Conservation (phyloP, 2,113 vertebrate species). For the Sebastes fasciatus region DNA sequence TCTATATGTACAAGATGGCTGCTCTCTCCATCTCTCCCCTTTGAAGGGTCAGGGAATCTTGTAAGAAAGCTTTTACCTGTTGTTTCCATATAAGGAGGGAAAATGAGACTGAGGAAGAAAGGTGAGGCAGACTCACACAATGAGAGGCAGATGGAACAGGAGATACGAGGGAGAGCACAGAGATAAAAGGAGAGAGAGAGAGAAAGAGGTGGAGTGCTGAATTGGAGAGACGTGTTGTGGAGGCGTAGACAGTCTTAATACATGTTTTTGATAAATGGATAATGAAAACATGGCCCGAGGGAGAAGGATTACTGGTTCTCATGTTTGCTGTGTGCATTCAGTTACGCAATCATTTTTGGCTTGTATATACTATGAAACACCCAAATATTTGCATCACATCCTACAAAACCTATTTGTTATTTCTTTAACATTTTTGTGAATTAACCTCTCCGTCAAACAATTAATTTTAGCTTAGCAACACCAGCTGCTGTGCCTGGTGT, state of each 20-base stretch:
- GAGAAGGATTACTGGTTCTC: neutral
- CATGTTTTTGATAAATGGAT: conserved; percentile 21
- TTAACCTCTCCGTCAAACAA: neutral
- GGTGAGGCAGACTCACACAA: conserved; percentile 33
- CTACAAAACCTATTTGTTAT: neutral
- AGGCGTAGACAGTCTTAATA: neutral
- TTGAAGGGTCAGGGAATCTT: neutral
- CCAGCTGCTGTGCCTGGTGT: no score
- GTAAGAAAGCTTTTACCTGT: conserved; percentile 23
- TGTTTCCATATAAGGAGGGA: conserved; percentile 22
- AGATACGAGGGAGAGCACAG: conserved; percentile 24
- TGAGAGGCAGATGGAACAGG: conserved; percentile 27
- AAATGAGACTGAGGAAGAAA: neutral
- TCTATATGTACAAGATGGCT: conserved; percentile 7
- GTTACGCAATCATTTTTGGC: neutral
- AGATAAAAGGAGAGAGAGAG: conserved; percentile 25
- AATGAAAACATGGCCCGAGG: neutral
- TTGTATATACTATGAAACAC: neutral
- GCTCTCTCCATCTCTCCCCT: neutral
- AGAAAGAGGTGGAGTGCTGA: conserved; percentile 34
- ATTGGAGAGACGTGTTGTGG: conserved; percentile 28
- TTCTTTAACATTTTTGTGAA: neutral
- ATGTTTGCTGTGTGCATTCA: neutral
- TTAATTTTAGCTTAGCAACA: no score
- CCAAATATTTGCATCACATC: neutral